Conservation (phyloP, 30 jellyfish, hydroid and myxozoan genomes). For the Pelagia noctiluca region DNA sequence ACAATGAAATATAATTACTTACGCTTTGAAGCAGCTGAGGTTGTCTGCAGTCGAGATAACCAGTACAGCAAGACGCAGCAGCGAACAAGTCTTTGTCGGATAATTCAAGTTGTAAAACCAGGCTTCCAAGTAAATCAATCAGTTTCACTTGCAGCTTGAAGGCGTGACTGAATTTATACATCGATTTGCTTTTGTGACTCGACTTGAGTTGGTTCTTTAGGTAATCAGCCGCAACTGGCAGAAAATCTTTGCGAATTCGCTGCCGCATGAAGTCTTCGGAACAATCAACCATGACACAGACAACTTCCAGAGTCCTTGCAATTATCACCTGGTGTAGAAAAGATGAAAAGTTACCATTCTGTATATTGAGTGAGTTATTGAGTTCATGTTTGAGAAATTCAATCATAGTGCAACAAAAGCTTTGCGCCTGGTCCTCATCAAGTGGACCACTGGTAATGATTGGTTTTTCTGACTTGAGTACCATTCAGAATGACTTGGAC, state of each 20-base stretch:
- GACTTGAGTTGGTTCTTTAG: conserved; percentile 45
- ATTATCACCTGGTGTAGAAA: conserved; percentile 69
- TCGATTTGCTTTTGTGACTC: conserved; percentile 44
- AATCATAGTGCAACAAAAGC: too few species aligned
- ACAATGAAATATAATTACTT: not conserved
- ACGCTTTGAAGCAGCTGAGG: conserved; percentile 84
- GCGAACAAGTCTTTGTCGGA: conserved; percentile 53
- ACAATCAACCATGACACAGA: conserved; percentile 62
- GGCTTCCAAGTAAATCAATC: conserved; percentile 53
- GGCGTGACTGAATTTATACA: conserved; percentile 57
- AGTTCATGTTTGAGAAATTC: too few species aligned
- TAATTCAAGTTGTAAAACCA: conserved; percentile 70
- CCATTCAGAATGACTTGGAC: too few species aligned
- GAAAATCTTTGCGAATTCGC: conserved; percentile 82
- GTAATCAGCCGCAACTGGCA: conserved; percentile 69
- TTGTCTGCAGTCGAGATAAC: conserved; percentile 75
- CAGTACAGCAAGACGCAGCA: conserved; percentile 33
- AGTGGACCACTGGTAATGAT: too few species aligned
- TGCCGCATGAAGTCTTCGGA: conserved; percentile 95
- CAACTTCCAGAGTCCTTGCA: conserved; percentile 72
- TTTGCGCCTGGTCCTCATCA: too few species aligned
- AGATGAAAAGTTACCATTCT: not conserved
- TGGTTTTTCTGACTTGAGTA: too few species aligned
- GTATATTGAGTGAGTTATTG: not conserved
- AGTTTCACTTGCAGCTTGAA: conserved; percentile 64